Base-by-base conservation (phyloP, 1,140 invertebrate genomes). In the Wasmannia auropunctata region DNA sequence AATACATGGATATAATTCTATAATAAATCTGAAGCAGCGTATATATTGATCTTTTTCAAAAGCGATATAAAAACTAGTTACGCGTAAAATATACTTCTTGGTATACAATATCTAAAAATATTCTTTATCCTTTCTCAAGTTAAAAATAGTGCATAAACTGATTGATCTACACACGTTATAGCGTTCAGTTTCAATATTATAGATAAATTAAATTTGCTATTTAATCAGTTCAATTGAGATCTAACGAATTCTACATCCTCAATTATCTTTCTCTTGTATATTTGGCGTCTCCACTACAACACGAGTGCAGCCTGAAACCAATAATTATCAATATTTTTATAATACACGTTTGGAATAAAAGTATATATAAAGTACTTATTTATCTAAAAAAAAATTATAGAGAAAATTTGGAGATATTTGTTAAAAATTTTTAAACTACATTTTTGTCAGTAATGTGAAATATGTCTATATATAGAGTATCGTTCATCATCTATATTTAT, bases 281-380 rank as follows among this genome's bases (percentile, higher is more conserved):
- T 77, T 91, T 80, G 89, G 25, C 75, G 74, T 89, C 80, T 88
- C 83, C 65, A 75, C 37, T 91, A 86, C 49, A 81, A 83, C 46
- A 89, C 87, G 91, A 90, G 87, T 70, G 88, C 87, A 91, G 67
- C 92, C 92, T 93, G 92, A 91, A 93, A 93, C 56, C 87, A 92
- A 92, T 86, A 91, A 92, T 92, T 87, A 85, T 86, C 37, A 90
- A 91, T 69, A 54, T 79, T 69, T 86, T 88, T 16, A 69, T 85
- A 67, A 86, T 67, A 72, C 46, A 69, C 6, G 40, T 69, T 65
- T 43, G 19, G 2, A 37, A 85, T 80, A 75, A n/a, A n/a, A 49
- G 65, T 43, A 74, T 69, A 77, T 49, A 60, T 87, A 85, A 51
- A 76, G 54, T 85, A 67, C n/a, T 63, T 43, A 65, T 75, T 79